These are phyloP conservation scores for Chymomyza costata DNA, from an alignment of 1,140 invertebrate species.

Conservation along the genomic window DNA sequence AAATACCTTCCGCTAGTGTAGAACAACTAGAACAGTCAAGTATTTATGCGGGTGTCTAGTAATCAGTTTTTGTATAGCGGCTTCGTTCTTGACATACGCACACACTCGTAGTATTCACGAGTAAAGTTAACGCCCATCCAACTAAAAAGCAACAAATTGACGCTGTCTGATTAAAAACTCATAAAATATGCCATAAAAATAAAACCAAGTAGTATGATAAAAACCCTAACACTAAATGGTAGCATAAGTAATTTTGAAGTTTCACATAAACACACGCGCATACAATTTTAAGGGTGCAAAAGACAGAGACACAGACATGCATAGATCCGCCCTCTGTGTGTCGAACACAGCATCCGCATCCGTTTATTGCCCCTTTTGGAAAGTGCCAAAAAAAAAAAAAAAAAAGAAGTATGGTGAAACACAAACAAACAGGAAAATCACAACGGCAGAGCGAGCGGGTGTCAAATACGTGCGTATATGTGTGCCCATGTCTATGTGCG, in stretches of 20 bases:
- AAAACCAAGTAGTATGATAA: constrained; percentile 33
- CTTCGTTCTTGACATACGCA: constrained; percentile 38
- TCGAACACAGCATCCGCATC: constrained; percentile 36
- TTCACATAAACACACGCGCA: constrained; percentile 23
- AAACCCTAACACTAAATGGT: constrained; percentile 57
- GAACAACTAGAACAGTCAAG: no score
- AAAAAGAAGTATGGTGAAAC: no score
- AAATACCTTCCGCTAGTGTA: no score
- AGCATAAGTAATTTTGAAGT: constrained; percentile 57
- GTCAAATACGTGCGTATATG: no score
- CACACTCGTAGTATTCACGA: constrained; percentile 9
- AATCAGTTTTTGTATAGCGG: constrained; percentile 3
- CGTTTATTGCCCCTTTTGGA: no score
- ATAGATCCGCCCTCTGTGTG: constrained; percentile 26
- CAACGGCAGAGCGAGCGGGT: no score
- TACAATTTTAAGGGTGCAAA: constrained; percentile 30
- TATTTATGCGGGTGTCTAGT: no score
- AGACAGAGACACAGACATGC: constrained; percentile 17
- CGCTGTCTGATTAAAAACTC: constrained; percentile 66
- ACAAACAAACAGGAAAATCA: background rate
- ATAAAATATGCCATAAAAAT: constrained; percentile 37
- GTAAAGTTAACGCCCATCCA: constrained; percentile 35
- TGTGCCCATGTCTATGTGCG: no score
- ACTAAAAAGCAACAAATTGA: constrained; percentile 48
- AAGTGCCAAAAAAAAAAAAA: constrained; percentile 40